A percentile compares a stretch with the other conserved stretches of the same genome.
These are phyloP conservation scores for Andrena cerasifolii DNA, from an alignment of 1,140 invertebrate genomes.

Conservation along the genomic window DNA sequence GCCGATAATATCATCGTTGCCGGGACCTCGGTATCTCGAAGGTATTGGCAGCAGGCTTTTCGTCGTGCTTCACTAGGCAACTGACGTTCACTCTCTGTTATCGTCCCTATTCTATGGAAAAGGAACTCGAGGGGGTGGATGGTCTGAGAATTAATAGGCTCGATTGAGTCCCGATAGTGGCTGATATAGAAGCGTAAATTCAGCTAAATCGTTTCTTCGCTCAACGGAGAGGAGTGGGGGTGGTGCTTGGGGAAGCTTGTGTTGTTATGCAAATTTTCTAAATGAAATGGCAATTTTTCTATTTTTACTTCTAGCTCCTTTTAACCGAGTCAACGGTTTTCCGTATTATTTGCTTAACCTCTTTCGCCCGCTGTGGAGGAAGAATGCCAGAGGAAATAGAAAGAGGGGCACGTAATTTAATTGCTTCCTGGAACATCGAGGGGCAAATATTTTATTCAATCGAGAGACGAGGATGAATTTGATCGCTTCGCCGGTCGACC, in stretches of 20 bases:
- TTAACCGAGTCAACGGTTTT: conserved; percentile 24
- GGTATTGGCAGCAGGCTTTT: conserved; percentile 2
- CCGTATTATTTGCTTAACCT: conserved; percentile 42
- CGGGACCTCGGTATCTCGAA: neutral
- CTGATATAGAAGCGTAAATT: neutral
- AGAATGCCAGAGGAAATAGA: neutral
- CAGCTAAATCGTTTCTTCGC: neutral
- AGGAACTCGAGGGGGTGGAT: neutral
- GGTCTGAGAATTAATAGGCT: neutral
- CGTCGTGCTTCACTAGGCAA: neutral
- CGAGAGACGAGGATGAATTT: conserved; percentile 65
- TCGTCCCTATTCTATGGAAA: neutral
- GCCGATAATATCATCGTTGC: conserved; percentile 46
- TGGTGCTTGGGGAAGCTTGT: no score
- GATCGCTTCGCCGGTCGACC: conserved; percentile 31
- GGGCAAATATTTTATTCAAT: conserved; percentile 75
- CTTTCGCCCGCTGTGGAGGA: neutral
- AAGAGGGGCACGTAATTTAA: conserved; percentile 70
- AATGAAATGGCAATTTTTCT: no score
- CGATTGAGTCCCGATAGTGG: neutral
- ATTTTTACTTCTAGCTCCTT: conserved; percentile 1
- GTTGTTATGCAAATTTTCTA: no score
- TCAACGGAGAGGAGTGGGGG: no score
- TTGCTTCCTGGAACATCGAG: conserved; percentile 44
- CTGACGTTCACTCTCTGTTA: neutral